Conservation (phyloP, 2,888 invertebrate species). For the Lissocephala sabroskyi region DNA sequence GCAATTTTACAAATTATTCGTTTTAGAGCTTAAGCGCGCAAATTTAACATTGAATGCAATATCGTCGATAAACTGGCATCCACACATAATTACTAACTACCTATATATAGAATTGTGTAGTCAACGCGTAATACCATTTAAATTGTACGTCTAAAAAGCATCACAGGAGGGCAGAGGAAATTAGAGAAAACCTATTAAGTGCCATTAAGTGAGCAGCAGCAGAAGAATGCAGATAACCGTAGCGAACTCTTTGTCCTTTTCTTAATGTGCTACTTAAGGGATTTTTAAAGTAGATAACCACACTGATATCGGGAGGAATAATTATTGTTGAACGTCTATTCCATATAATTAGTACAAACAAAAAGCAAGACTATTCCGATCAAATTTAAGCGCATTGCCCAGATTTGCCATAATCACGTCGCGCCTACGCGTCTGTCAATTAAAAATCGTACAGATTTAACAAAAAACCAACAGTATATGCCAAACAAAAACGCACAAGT, state of each 20-base stretch:
- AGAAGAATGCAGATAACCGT: no score
- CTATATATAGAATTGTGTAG: conserved; percentile 1
- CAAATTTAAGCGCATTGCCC: not conserved
- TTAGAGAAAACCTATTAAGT: conserved; percentile 44
- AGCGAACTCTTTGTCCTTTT: no score
- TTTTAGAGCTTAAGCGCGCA: conserved; percentile 49
- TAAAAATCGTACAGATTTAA: not conserved
- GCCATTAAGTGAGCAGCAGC: conserved; percentile 51
- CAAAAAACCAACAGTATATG: not conserved
- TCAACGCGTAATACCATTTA: conserved; percentile 3
- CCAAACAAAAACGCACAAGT: no score
- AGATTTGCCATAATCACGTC: not conserved
- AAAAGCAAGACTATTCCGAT: conserved; percentile 21
- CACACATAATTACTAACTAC: conserved; percentile 49
- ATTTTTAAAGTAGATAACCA: no score
- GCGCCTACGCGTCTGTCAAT: not conserved
- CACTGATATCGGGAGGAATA: no score
- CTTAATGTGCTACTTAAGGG: no score
- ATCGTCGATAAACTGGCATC: no score
- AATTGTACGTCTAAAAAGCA: no score
- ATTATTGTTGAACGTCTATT: conserved; percentile 41
- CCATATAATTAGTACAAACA: conserved; percentile 58
- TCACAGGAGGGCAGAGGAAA: no score
- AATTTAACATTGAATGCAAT: conserved; percentile 42
- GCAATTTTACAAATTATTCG: conserved; percentile 65